phyloP scores from a whole-genome alignment of 2,888 invertebrate genomes.

The Lasioglossum marginatum region DNA sequence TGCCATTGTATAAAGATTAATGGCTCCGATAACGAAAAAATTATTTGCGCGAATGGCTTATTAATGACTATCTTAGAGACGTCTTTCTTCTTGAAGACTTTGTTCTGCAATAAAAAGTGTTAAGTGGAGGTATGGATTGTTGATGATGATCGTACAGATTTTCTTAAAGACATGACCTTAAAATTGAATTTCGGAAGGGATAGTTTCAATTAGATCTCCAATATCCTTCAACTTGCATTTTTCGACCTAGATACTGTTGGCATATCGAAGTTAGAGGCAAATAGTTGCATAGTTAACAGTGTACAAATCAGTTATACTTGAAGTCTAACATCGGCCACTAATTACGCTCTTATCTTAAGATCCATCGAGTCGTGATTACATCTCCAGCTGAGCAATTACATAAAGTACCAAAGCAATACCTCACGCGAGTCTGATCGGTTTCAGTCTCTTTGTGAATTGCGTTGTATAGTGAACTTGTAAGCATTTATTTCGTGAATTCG shows the following conservation, averaged over 20 bases:
- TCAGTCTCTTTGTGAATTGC: not conserved
- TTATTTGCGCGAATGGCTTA: not conserved
- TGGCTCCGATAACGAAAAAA: not conserved
- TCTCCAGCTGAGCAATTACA: slow-evolving; percentile 5
- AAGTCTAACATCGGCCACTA: slow-evolving; percentile 20
- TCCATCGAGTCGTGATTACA: slow-evolving; percentile 12
- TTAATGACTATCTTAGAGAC: not conserved
- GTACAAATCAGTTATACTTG: slow-evolving; percentile 15
- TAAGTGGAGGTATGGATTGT: not conserved
- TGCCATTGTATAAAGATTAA: not conserved
- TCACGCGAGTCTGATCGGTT: slow-evolving; percentile 10
- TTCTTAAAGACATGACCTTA: not conserved
- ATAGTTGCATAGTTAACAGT: slow-evolving; percentile 3
- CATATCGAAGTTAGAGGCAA: not conserved
- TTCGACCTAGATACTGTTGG: not conserved
- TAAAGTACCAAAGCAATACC: slow-evolving; percentile 11
- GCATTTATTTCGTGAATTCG: not conserved
- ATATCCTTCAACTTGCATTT: not conserved
- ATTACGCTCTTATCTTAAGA: slow-evolving; percentile 13
- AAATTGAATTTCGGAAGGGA: not conserved
- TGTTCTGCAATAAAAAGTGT: not conserved
- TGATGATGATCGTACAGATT: not conserved
- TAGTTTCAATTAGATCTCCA: not conserved
- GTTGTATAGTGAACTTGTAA: not conserved
- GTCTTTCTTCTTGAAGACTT: not conserved